Conservation (phyloP, 2,113 vertebrate species). For the Morone saxatilis region DNA sequence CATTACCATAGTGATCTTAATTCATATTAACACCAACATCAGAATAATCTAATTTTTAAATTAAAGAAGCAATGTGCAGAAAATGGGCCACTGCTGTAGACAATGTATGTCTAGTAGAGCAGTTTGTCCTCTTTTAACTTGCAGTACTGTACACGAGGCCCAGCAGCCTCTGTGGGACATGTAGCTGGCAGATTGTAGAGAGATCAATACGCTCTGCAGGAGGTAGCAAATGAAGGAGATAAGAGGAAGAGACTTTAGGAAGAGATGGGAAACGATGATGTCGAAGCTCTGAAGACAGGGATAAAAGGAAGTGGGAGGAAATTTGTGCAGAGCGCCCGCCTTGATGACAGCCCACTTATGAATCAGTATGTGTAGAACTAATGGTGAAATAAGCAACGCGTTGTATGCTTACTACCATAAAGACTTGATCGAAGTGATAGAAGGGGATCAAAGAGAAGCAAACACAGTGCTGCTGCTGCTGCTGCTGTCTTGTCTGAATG, state of each 20-base stretch:
- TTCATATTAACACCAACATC: constrained; percentile 8
- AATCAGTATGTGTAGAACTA: constrained; percentile 49
- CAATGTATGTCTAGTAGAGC: not conserved
- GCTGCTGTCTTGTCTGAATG: constrained; percentile 60
- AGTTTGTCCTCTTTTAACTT: constrained; percentile 35
- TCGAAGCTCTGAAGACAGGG: constrained; percentile 27
- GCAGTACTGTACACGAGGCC: constrained; percentile 15
- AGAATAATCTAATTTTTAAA: constrained; percentile 6
- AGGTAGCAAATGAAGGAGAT: constrained; percentile 63
- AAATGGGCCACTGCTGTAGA: not conserved
- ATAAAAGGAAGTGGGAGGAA: constrained; percentile 28
- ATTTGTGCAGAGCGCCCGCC: constrained; percentile 16
- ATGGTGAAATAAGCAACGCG: constrained; percentile 58
- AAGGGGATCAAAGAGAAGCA: constrained; percentile 65
- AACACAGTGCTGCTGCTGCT: constrained; percentile 51
- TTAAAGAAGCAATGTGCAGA: not conserved
- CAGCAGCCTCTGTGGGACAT: constrained; percentile 22
- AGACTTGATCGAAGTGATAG: constrained; percentile 52
- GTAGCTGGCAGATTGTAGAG: constrained; percentile 52
- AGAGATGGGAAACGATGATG: constrained; percentile 42
- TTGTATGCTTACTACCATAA: constrained; percentile 25
- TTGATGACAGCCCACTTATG: constrained; percentile 21
- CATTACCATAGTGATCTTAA: not conserved
- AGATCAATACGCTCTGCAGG: constrained; percentile 60
- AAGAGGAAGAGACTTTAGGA: constrained; percentile 59